phyloP scores from a whole-genome alignment of 2,888 invertebrate genomes.

The Neocrepidodera transversa region DNA sequence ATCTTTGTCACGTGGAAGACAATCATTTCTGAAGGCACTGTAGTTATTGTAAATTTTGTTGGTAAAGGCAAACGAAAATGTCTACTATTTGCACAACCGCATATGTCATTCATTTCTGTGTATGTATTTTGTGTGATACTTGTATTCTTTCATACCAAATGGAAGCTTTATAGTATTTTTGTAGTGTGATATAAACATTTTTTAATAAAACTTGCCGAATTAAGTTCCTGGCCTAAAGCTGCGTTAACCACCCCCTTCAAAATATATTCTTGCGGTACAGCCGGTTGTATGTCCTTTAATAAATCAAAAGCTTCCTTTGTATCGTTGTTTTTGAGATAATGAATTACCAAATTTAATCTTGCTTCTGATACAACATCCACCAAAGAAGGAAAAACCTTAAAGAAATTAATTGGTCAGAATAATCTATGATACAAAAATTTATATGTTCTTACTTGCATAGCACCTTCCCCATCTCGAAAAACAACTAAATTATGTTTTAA shows the following conservation, averaged over 20 bases:
- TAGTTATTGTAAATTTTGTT: too few species aligned
- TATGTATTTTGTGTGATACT: too few species aligned
- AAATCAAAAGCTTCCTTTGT: constrained; percentile 87
- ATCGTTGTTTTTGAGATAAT: constrained; percentile 88
- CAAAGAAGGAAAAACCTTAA: constrained; percentile 78
- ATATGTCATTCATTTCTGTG: too few species aligned
- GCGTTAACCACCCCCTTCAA: constrained; percentile 96
- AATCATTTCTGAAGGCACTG: too few species aligned
- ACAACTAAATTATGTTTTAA: constrained; percentile 96
- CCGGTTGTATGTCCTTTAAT: constrained; percentile 90
- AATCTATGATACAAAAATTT: not conserved
- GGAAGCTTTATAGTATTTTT: too few species aligned
- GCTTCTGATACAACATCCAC: constrained; percentile 98
- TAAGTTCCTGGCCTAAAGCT: constrained; percentile 88
- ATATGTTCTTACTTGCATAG: constrained; percentile 73
- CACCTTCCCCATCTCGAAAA: constrained; percentile 92
- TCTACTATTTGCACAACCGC: too few species aligned
- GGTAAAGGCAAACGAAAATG: too few species aligned
- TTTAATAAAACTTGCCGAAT: constrained; percentile 78
- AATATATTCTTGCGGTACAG: constrained; percentile 94
- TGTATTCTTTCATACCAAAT: too few species aligned
- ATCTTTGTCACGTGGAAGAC: too few species aligned
- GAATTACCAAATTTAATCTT: constrained; percentile 92
- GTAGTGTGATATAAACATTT: too few species aligned
- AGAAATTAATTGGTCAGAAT: constrained; percentile 22